Evolutionary conservation across 2,888 invertebrate species (phyloP), one percentile per base, ranked within the genome.

Genomic region (Isoperla grammatica): DNA sequence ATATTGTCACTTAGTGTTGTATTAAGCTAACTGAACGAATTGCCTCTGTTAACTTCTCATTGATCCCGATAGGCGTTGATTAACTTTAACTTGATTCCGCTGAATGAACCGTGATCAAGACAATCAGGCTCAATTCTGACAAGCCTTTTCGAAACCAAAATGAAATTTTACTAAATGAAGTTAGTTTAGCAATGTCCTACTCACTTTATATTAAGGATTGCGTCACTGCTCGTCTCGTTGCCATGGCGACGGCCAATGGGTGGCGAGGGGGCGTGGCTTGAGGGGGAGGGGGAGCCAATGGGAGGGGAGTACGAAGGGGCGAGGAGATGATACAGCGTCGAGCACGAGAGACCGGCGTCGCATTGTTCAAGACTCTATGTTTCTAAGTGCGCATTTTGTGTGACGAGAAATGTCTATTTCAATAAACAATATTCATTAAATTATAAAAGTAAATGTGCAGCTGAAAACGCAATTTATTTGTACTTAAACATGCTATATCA

Each of bases 121-220:
- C 53, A 60, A 56, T 49, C 56, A 56, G 49, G 43, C 35, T 49
- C 50, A 54, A 42, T 53, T 54, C 54, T 40, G 29, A 29, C 29
- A 29, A 29, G 29, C 29, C 29, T 29, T 29, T 29, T 29, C 22
- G 35, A 49, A 60, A 42, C 48, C 19, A 29, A 60, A 56, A 60
- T 60, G 60, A 60, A 56, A 54, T 37, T 59, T 59, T 35, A 59
- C 45, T 59, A 54, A 60, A 56, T 61, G 58, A 48, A 46, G 55
- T 39, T 55, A 11, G 57, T 40, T 55, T 40, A 23, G 46, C 57
- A 61, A 58, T 29, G 55, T 48, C 6, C 42, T 58, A 61, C 57
- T 49, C 61, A 61, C 57, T 61, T 61, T 61, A 61, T 61, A 61
- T 57, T 61, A 58, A 55, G 45, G 50, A 35, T 15, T 49, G 2